Evolutionary conservation across 2,797 vertebrate species (phyloP).

Genomic region (Myotis myotis): DNA sequence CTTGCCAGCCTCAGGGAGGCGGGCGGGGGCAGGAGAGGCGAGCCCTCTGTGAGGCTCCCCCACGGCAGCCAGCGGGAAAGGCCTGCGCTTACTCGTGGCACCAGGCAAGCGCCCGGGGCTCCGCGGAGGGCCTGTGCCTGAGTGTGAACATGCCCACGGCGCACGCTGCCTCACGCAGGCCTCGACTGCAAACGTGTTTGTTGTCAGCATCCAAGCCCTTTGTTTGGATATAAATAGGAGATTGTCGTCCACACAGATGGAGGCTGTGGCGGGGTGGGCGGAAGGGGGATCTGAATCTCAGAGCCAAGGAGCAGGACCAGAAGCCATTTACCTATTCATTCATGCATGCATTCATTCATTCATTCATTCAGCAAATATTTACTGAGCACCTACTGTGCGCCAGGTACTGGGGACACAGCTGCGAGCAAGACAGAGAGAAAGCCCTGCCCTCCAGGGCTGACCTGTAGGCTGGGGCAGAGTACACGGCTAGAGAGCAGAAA

Average conservation of each 20-base stretch:
- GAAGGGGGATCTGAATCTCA: neutral
- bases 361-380: neutral
- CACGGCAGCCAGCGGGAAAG: rapidly evolving
- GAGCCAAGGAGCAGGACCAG: neutral
- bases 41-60: neutral
- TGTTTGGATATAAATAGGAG: neutral
- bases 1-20: neutral
- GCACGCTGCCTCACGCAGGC: rapidly evolving
- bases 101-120: rapidly evolving
- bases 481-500: neutral
- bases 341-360: too few relatives aligned
- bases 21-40: neutral
- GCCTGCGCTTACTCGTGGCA: rapidly evolving
- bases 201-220: neutral
- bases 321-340: neutral
- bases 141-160: neutral
- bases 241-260: neutral
- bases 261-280: rapidly evolving
- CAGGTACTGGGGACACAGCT: neutral
- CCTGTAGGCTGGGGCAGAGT: too few relatives aligned
- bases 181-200: rapidly evolving
- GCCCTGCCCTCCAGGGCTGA: neutral
- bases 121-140: rapidly evolving
- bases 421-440: neutral
- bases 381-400: neutral